Percentiles rank a stretch among this genome's conserved stretches.
These are phyloP conservation scores for Prenolepis imparis DNA, from an alignment of 2,888 invertebrate genomes.

Conservation along the genomic window DNA sequence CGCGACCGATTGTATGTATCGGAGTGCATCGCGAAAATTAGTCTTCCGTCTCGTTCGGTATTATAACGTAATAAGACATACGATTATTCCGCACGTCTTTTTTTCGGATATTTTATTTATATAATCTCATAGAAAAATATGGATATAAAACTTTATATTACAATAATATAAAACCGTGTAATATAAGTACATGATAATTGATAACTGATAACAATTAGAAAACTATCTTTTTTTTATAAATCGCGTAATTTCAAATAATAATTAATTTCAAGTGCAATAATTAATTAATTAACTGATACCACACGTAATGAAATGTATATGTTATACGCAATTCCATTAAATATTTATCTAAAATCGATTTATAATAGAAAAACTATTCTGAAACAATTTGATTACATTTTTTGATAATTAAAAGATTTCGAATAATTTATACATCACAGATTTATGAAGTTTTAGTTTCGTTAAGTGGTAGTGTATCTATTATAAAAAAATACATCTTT, in stretches of 20 bases:
- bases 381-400: conserved; percentile 11
- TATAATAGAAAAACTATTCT: background rate
- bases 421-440: background rate
- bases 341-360: background rate
- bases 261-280: background rate
- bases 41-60: conserved; percentile 26
- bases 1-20: conserved; percentile 75
- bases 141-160: conserved; percentile 6
- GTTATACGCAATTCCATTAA: background rate
- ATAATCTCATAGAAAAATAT: background rate
- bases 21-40: conserved; percentile 70
- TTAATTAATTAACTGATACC: background rate
- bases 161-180: background rate
- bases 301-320: background rate
- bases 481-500: background rate
- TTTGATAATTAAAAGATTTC: background rate
- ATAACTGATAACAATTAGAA: background rate
- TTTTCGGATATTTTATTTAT: background rate
- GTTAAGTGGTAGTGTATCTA: background rate
- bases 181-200: background rate
- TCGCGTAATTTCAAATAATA: background rate
- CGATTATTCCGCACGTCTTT: background rate
- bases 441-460: background rate
- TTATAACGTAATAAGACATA: background rate
- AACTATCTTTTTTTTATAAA: background rate